A percentile compares a stretch with the other conserved stretches of the same genome.
phyloP scores from a whole-genome alignment of 2,113 vertebrate species.

The Carassius auratus region DNA sequence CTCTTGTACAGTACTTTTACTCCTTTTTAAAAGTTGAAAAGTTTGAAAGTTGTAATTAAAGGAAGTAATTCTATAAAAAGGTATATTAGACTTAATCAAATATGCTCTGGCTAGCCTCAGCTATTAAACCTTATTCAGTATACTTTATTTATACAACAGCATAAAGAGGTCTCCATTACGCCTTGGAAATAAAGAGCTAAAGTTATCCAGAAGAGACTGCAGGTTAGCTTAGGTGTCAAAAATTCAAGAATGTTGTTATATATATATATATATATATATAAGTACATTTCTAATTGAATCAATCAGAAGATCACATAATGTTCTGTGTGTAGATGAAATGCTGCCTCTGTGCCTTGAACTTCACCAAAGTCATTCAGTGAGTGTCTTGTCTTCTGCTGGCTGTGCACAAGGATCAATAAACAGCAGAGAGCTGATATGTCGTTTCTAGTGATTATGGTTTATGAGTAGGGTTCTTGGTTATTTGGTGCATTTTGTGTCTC shows the following conservation, averaged over 20 bases:
- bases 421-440: background rate
- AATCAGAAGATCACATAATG: background rate
- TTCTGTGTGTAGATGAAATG: background rate
- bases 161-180: background rate
- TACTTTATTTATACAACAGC: background rate
- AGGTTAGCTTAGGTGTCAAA: background rate
- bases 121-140: background rate
- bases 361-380: too few relatives aligned
- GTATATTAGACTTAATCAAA: constrained; percentile 2
- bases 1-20: background rate
- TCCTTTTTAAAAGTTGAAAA: background rate
- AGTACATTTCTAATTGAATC: background rate
- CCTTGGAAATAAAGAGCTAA: background rate
- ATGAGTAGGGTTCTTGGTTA: background rate
- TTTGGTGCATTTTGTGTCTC: too few relatives aligned
- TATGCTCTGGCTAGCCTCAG: background rate
- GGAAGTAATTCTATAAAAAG: constrained; percentile 4
- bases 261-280: background rate
- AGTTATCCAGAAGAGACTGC: background rate
- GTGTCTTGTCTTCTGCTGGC: background rate
- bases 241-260: background rate
- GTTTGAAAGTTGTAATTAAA: constrained; percentile 5
- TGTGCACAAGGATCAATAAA: background rate
- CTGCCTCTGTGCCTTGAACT: too few relatives aligned
- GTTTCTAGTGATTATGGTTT: background rate